Evolutionary conservation across 2,113 vertebrate genomes (phyloP).

Genomic region (Rattus rattus): DNA sequence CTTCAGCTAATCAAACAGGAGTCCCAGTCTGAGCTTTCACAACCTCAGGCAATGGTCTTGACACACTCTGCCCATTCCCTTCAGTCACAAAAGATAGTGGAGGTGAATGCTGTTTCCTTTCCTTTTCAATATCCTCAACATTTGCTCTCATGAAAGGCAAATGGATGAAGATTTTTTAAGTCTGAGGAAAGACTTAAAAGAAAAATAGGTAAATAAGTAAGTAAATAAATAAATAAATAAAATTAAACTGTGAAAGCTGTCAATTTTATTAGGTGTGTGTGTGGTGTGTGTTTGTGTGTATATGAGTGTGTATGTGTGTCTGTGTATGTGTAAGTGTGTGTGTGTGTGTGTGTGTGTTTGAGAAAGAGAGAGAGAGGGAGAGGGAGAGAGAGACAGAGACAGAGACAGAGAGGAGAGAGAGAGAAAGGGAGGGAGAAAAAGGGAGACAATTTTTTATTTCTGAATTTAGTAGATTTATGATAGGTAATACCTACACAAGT

Average conservation of each 20-base stretch:
- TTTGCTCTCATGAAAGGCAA: not conserved
- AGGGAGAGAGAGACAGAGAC: not conserved
- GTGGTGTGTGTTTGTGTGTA: too few species aligned
- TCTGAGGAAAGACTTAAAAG: not conserved
- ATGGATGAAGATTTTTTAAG: not conserved
- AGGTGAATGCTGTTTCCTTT: fast-evolving
- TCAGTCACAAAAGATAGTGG: not conserved
- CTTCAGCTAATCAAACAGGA: not conserved
- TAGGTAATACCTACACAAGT: not conserved
- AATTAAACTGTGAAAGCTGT: not conserved
- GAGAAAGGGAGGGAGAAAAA: not conserved
- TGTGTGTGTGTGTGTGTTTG: not conserved
- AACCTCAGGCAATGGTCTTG: slow-evolving; percentile 20
- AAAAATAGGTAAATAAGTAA: not conserved
- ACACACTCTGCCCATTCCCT: not conserved
- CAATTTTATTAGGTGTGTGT: not conserved
- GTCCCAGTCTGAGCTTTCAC: not conserved
- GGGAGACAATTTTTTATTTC: not conserved
- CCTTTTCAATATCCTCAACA: not conserved
- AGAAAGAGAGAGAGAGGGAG: not conserved
- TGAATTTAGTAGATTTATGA: not conserved
- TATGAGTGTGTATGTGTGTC: too few species aligned
- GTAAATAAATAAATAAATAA: too few species aligned
- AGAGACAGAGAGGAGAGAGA: too few species aligned
- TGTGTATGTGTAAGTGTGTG: too few species aligned